These are phyloP conservation scores for Otocyon megalotis DNA, from an alignment of 2,113 vertebrate genomes.

Conservation along the genomic window DNA sequence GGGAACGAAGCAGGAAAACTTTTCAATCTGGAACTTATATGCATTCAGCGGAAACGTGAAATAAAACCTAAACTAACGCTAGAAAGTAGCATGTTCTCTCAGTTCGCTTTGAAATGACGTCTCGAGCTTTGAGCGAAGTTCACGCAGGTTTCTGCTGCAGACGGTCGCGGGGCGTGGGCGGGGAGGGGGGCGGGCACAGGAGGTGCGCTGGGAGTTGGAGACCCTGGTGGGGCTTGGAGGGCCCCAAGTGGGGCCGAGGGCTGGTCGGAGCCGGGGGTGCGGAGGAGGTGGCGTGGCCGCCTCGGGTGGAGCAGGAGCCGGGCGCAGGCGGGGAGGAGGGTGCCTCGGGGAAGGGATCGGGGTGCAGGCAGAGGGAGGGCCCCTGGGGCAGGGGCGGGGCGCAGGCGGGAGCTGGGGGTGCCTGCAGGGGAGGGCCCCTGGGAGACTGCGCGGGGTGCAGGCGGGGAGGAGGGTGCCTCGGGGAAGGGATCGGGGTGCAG, in stretches of 20 bases:
- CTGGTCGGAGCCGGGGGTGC: fast-evolving
- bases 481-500: conserved; percentile 32
- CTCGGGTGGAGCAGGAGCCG: fast-evolving
- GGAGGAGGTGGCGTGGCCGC: not conserved
- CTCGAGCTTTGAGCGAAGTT: not conserved
- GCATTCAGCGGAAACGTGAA: not conserved
- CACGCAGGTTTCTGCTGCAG: not conserved
- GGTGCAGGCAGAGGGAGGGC: no score
- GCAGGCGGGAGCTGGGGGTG: no score
- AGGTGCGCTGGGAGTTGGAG: not conserved
- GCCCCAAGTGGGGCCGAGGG: fast-evolving
- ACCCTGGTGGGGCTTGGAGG: not conserved
- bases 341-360: not conserved
- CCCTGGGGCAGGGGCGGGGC: not conserved
- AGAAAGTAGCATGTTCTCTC: not conserved
- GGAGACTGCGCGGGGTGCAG: no score
- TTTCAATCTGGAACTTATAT: not conserved
- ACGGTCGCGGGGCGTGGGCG: not conserved
- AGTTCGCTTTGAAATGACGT: not conserved
- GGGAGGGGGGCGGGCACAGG: no score
- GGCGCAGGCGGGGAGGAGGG: not conserved
- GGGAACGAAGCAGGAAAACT: not conserved
- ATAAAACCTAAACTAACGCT: not conserved
- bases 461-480: not conserved
- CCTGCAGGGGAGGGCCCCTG: no score